These are phyloP conservation scores for Hemiprocne comata DNA, from an alignment of 2,113 vertebrate genomes.

Conservation along the genomic window DNA sequence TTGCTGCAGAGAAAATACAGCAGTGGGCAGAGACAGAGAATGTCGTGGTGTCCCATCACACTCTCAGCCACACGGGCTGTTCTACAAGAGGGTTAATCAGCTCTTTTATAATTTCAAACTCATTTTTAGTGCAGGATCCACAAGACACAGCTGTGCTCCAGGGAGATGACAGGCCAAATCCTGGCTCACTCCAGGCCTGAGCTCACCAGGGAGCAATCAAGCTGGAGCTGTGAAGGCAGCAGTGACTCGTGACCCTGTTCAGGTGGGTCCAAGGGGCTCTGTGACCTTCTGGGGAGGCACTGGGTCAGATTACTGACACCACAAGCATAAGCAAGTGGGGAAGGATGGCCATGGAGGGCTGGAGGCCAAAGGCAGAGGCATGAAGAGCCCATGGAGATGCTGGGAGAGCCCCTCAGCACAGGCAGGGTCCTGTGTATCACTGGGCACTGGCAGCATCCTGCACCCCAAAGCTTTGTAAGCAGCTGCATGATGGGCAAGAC, in stretches of 20 bases:
- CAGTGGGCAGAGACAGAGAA: not conserved
- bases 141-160: not conserved
- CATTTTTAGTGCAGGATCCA: not conserved
- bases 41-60: not conserved
- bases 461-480: not conserved
- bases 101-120: not conserved
- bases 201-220: constrained; percentile 5
- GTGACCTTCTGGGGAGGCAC: not conserved
- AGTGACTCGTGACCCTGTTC: not conserved
- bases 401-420: not conserved
- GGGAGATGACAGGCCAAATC: not conserved
- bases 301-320: not conserved
- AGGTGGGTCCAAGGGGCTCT: not conserved
- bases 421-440: accelerated
- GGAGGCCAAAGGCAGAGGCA: not conserved
- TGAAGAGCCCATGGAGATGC: not conserved
- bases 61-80: not conserved
- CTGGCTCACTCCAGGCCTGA: not conserved
- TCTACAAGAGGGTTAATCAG: not conserved
- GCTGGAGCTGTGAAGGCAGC: not conserved
- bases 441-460: not conserved
- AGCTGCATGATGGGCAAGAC: not conserved
- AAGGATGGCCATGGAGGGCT: not conserved
- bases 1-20: not conserved
- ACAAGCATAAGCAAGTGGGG: not conserved